Conservation (phyloP, 2,113 vertebrate species). For the Oryctolagus cuniculus region DNA sequence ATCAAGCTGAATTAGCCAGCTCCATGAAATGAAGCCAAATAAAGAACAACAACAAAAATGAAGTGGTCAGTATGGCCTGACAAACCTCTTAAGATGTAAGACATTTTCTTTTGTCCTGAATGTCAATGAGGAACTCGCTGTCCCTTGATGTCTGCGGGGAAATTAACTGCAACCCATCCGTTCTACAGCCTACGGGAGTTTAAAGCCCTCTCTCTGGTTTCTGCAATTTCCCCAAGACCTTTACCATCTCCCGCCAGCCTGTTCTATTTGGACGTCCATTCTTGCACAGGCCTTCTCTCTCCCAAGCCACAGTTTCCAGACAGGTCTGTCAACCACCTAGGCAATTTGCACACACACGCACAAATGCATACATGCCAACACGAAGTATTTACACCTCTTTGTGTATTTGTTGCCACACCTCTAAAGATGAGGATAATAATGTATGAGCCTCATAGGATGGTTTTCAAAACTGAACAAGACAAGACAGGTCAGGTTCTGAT, state of each 20-base stretch:
- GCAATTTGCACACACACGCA: not conserved
- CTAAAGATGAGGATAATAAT: no score
- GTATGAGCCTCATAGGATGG: no score
- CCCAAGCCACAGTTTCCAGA: not conserved
- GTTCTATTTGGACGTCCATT: not conserved
- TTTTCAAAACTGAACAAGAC: not conserved
- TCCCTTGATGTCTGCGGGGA: not conserved
- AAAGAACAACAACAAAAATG: not conserved
- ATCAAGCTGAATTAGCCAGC: not conserved
- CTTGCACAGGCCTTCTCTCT: not conserved
- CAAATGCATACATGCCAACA: not conserved
- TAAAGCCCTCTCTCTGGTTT: slow-evolving; percentile 9
- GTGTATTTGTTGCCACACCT: not conserved
- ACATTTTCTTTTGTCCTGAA: not conserved
- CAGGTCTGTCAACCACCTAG: not conserved
- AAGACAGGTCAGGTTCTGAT: not conserved
- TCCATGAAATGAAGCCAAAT: not conserved
- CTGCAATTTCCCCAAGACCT: not conserved
- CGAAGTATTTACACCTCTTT: not conserved
- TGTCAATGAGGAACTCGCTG: not conserved
- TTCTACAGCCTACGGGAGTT: not conserved
- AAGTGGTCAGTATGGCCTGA: not conserved
- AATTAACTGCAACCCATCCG: not conserved
- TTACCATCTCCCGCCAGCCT: not conserved
- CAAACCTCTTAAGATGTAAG: not conserved